Evolutionary conservation across 2,113 vertebrate species (phyloP).

Genomic region (Alligator sinensis): DNA sequence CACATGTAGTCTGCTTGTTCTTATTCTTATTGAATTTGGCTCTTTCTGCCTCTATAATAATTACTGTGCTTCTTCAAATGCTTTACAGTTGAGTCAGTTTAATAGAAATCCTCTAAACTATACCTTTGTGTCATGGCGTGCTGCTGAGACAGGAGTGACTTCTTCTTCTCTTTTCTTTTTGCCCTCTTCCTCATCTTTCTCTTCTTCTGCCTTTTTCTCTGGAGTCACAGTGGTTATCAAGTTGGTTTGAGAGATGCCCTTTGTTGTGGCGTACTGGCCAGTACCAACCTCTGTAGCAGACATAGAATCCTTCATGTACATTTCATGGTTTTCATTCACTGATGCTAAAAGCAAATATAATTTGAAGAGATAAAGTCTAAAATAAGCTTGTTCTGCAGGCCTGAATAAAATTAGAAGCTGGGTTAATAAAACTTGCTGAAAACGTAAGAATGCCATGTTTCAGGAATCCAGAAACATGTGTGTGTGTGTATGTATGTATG

Average conservation of each 20-base stretch:
- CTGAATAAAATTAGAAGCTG: constrained; percentile 60
- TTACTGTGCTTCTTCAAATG: neutral
- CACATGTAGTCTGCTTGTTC: neutral
- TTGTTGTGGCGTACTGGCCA: constrained; percentile 91
- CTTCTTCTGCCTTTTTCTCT: constrained; percentile 92
- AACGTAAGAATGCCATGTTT: constrained; percentile 18
- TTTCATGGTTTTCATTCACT: constrained; percentile 94
- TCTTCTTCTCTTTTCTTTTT: constrained; percentile 78
- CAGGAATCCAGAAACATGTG: constrained; percentile 50
- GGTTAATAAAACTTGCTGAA: constrained; percentile 61
- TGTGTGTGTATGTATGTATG: too few relatives aligned
- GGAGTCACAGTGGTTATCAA: constrained; percentile 93
- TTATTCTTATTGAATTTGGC: neutral
- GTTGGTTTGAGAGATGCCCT: constrained; percentile 90
- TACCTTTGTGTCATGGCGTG: constrained; percentile 93
- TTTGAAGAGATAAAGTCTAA: constrained; percentile 77
- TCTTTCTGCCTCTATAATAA: neutral
- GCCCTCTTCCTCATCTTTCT: constrained; percentile 85
- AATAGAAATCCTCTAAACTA: constrained; percentile 41
- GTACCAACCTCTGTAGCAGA: constrained; percentile 93
- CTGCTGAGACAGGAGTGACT: constrained; percentile 73
- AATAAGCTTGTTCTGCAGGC: constrained; percentile 63
- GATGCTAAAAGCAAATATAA: constrained; percentile 90
- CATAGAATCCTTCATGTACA: constrained; percentile 91
- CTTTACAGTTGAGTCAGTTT: neutral